phyloP scores from a whole-genome alignment of 1,140 invertebrate species.

The Lamellibrachia luymesi region DNA sequence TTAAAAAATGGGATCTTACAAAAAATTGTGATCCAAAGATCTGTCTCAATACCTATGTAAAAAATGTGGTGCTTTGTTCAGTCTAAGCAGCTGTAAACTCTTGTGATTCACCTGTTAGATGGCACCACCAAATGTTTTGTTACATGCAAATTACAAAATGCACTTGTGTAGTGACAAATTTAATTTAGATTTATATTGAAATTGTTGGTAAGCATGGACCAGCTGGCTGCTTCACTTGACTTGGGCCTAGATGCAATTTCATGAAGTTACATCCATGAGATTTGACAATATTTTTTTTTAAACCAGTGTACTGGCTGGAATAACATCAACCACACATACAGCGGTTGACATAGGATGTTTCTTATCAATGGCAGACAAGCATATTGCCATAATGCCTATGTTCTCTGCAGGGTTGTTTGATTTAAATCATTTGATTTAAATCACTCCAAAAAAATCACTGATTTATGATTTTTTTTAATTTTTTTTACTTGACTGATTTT shows the following conservation, averaged over 20 bases:
- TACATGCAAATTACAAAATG: no score
- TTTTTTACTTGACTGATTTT: no score
- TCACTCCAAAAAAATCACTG: no score
- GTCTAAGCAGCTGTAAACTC: neutral
- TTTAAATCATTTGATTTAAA: neutral
- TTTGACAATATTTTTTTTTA: neutral
- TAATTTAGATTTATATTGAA: neutral
- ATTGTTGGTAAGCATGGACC: neutral
- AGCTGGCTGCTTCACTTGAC: neutral
- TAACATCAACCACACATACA: neutral
- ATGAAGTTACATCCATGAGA: neutral
- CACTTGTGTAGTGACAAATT: neutral
- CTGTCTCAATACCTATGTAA: no score
- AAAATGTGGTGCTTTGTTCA: neutral
- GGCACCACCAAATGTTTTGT: neutral
- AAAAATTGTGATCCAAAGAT: no score
- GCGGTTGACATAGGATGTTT: neutral
- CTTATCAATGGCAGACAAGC: neutral
- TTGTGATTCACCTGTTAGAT: neutral
- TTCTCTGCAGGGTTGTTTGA: neutral
- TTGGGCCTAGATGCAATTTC: neutral
- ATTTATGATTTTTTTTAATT: no score
- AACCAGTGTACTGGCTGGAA: neutral
- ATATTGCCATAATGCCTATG: neutral
- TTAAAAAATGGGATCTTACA: no score